Conservation (phyloP, 2,113 vertebrate species). For the Eulacestoma nigropectus region DNA sequence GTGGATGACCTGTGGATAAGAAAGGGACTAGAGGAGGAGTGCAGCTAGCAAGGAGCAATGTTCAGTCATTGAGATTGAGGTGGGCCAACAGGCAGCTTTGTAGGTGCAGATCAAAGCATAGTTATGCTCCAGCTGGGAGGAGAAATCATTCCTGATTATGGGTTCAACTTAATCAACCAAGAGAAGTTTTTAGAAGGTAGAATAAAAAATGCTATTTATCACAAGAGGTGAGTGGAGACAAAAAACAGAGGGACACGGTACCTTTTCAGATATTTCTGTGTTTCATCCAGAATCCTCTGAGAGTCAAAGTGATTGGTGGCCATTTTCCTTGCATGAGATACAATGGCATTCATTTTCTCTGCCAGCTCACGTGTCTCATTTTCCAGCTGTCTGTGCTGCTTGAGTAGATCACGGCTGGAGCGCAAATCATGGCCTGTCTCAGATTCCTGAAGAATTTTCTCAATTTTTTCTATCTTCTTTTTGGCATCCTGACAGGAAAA, state of each 20-base stretch:
- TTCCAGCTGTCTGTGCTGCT: constrained; percentile 81
- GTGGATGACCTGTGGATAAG: not conserved
- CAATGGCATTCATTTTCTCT: constrained; percentile 82
- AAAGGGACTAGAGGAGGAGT: not conserved
- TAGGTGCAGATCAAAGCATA: not conserved
- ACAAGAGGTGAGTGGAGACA: not conserved
- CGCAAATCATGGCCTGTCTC: constrained; percentile 78
- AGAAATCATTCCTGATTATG: not conserved
- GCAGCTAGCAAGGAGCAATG: not conserved
- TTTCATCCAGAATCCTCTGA: constrained; percentile 77
- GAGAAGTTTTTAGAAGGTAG: not conserved
- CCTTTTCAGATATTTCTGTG: constrained; percentile 80
- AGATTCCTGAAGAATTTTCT: constrained; percentile 74
- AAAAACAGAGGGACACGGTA: not conserved
- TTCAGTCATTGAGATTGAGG: not conserved
- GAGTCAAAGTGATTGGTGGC: constrained; percentile 83
- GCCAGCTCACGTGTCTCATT: constrained; percentile 78
- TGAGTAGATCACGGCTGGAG: constrained; percentile 79
- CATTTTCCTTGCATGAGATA: constrained; percentile 72
- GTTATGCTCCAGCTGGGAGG: not conserved
- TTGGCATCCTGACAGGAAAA: constrained; percentile 75
- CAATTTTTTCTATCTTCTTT: constrained; percentile 82
- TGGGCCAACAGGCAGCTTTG: not conserved
- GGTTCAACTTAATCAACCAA: not conserved
- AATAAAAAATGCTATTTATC: not conserved